Conservation (phyloP, 2,888 invertebrate species). For the Apamea anceps region DNA sequence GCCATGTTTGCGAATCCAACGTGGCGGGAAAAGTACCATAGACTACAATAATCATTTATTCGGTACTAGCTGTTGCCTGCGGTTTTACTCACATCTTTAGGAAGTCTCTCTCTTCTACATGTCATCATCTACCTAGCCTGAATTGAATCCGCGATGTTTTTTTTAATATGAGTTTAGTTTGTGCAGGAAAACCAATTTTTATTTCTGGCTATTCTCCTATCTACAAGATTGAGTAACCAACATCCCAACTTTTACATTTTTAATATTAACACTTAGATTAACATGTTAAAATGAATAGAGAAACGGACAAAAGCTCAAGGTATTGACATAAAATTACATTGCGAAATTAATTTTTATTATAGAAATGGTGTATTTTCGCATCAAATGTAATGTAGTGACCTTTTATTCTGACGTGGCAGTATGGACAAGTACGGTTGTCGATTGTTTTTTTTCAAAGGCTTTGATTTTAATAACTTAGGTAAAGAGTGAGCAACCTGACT, state of each 20-base stretch:
- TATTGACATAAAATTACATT: conserved; percentile 15
- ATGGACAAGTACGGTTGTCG: background rate
- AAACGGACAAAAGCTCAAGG: conserved; percentile 1
- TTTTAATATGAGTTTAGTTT: no score
- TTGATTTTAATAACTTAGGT: background rate
- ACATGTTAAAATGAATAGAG: conserved; percentile 32
- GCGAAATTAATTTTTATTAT: background rate
- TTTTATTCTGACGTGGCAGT: background rate
- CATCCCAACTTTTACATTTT: background rate
- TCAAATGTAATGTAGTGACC: background rate
- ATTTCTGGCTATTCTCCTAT: no score
- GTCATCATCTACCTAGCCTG: no score
- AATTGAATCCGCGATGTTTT: no score
- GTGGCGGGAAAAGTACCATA: conserved; percentile 37
- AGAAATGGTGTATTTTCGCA: conserved; percentile 11
- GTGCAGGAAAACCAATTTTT: no score
- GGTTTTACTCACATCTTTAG: background rate
- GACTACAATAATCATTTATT: conserved; percentile 31
- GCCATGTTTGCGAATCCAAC: conserved; percentile 50
- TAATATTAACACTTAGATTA: background rate
- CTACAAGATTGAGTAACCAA: no score
- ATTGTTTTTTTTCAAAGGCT: conserved; percentile 21
- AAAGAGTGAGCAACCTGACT: background rate
- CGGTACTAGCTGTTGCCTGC: background rate
- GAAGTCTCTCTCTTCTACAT: background rate